Conservation (phyloP, 2,113 vertebrate species). For the Poicephalus meyeri region DNA sequence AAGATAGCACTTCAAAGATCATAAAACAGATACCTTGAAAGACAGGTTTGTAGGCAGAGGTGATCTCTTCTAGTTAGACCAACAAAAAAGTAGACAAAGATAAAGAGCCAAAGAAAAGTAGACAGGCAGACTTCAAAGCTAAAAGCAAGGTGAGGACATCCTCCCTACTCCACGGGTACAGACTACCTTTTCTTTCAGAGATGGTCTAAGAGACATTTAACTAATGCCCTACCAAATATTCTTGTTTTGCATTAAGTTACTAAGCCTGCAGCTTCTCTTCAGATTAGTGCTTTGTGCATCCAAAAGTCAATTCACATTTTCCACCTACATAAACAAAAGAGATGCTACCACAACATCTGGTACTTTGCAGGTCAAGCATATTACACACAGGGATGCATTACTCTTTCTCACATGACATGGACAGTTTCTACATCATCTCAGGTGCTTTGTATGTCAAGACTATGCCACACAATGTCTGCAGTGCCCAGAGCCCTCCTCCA, state of each 20-base stretch:
- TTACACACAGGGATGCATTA: too few species aligned
- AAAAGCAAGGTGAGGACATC: not conserved
- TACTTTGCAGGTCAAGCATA: not conserved
- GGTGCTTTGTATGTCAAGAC: not conserved
- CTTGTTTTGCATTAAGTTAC: not conserved
- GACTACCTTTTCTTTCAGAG: not conserved
- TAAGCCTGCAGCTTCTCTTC: not conserved
- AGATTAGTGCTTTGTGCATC: not conserved
- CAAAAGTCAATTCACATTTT: not conserved
- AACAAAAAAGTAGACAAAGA: not conserved
- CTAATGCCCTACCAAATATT: not conserved
- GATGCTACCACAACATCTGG: not conserved
- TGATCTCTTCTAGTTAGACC: not conserved
- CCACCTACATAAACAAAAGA: not conserved
- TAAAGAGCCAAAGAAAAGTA: not conserved
- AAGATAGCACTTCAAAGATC: not conserved
- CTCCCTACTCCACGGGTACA: too few species aligned
- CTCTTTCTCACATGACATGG: not conserved
- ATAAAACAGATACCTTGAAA: not conserved
- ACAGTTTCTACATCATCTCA: not conserved
- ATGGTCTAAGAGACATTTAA: not conserved
- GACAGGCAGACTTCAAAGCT: not conserved
- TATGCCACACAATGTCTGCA: not conserved
- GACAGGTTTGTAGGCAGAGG: not conserved
- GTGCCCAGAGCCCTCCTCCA: too few species aligned